Conservation (phyloP, 2,113 vertebrate species). For the Dasyprocta punctata region DNA sequence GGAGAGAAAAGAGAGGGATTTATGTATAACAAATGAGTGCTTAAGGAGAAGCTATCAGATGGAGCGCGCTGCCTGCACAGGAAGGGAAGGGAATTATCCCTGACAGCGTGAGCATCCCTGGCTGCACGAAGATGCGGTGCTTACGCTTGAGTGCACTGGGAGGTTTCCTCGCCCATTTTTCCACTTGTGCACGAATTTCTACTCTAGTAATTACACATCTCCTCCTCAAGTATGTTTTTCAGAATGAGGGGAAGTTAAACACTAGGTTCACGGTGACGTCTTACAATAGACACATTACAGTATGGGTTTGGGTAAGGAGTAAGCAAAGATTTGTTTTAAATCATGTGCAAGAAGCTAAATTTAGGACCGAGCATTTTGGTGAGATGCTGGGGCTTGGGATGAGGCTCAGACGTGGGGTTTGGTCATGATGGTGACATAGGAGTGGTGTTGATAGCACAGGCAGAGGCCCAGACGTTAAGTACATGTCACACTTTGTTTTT, state of each 20-base stretch:
- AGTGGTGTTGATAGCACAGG: not conserved
- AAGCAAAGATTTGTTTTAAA: not conserved
- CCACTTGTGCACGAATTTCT: not conserved
- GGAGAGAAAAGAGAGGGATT: not conserved
- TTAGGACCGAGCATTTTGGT: not conserved
- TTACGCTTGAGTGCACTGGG: not conserved
- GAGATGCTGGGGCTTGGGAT: not conserved
- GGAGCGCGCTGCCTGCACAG: not conserved
- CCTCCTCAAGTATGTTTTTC: not conserved
- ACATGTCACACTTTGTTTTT: too few species aligned
- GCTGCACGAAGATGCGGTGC: not conserved
- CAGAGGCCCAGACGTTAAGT: not conserved
- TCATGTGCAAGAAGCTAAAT: not conserved
- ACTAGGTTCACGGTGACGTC: not conserved
- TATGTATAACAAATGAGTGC: not conserved
- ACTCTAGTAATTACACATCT: not conserved
- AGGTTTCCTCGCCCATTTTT: not conserved
- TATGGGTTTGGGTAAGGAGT: not conserved
- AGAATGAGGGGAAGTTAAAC: not conserved
- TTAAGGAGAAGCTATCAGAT: not conserved
- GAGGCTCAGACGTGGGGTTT: not conserved
- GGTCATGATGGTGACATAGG: not conserved
- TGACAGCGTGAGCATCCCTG: not conserved
- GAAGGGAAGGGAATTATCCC: not conserved
- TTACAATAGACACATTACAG: not conserved